A percentile compares a stretch with the other conserved stretches of the same genome.
Conservation (phyloP, 2,113 vertebrate genomes). For the Apteryx mantelli region DNA sequence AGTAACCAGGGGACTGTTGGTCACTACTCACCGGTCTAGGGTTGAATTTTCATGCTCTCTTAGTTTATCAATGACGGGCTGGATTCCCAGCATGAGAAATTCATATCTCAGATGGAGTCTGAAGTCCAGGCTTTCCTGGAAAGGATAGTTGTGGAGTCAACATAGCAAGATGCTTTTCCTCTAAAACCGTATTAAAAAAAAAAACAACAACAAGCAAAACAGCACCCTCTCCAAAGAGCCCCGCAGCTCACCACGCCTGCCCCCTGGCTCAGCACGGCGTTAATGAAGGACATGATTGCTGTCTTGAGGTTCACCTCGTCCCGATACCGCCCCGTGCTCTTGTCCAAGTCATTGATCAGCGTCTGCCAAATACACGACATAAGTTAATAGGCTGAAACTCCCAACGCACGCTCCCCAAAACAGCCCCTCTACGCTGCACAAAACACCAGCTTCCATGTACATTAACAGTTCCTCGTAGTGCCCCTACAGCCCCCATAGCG, state of each 20-base stretch:
- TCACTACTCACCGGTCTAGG: constrained; percentile 88
- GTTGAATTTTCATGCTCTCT: constrained; percentile 97
- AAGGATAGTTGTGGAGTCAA: not conserved
- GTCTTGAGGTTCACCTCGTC: constrained; percentile 99
- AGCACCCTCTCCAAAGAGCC: not conserved
- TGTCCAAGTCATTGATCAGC: constrained; percentile 95
- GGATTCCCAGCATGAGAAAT: constrained; percentile 98
- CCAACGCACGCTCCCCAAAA: not conserved
- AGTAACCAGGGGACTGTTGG: rapidly evolving
- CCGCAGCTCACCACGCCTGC: constrained; percentile 88
- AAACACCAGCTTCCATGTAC: rapidly evolving
- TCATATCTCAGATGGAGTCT: constrained; percentile 97
- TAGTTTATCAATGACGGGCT: constrained; percentile 97
- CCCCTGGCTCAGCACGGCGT: constrained; percentile 96
- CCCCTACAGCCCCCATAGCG: not conserved
- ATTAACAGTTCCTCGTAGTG: not conserved
- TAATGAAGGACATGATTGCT: constrained; percentile 99
- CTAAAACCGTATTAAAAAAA: not conserved
- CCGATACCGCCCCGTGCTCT: constrained; percentile 93
- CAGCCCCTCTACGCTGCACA: not conserved
- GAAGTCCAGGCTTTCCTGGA: constrained; percentile 95
- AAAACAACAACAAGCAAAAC: not conserved
- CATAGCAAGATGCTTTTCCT: not conserved
- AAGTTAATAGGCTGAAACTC: not conserved
- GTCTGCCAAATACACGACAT: constrained; percentile 76